Base-by-base conservation (phyloP, 2,888 invertebrate species). In the Dicyrtomina minuta region DNA sequence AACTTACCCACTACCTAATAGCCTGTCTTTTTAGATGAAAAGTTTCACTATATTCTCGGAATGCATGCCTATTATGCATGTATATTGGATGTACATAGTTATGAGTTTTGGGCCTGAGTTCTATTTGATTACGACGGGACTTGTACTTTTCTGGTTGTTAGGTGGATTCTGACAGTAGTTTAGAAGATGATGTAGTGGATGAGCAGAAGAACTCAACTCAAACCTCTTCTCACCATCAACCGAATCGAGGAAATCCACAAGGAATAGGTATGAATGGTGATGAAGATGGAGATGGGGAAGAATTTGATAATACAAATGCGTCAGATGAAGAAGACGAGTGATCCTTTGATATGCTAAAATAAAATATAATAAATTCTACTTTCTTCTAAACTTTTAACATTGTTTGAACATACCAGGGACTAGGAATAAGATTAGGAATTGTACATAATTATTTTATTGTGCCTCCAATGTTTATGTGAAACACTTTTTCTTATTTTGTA, bases 21-120 rank as follows among this genome's bases (percentile, higher is more conserved):
- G 33, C 33, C 8, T 26, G 44, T 20, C 24, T 46, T 22, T 46
- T 24, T 26, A 60, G 61, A n/a, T 44, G 27, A 17, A 62, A 49
- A 62, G 49, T 62, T 51, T 51, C 33, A 33, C 33, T 33, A 3
- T 5, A 8, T 33, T 33, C 3, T 33, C n/a, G n/a, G 33, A 33
- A 33, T 33, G 33, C 13, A 20, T 51, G 27, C 46, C 24, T 65
- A 26, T 51, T 43, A 10, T 17, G 41, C 41, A 13, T 15, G 60
- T 27, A 20, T n/a, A n/a, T n/a, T n/a, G n/a, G n/a, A n/a, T n/a
- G n/a, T 39, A 24, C 60, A 55, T 49, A 39, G 12, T 24, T 22
- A 12, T 43, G 49, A 17, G 62, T 70, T 60, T 66, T 56, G 66
- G 70, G 17, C 64, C 60, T 39, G 70, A 72, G 33, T 8, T 33